Base-by-base conservation (phyloP, 2,113 vertebrate genomes). In the Planiliza haematocheilus region DNA sequence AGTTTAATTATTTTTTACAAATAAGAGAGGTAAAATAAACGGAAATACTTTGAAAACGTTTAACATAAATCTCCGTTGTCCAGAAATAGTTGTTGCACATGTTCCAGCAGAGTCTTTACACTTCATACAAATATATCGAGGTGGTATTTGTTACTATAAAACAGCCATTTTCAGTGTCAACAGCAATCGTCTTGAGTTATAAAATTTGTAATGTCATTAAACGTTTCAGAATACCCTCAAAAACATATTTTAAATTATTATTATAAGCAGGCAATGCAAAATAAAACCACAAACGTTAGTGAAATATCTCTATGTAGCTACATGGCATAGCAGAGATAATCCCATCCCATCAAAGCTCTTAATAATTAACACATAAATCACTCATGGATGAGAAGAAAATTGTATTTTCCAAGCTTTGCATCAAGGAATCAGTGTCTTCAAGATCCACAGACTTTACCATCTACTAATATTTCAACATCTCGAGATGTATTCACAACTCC, bases 401-500 rank as follows among this genome's bases (percentile, higher is more conserved):
- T 51, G 21, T 24, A 18, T 18, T 43, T 59, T 45, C 49, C 11
- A 41, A 65, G 49, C 10, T 62, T 17, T 38, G 43, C 74, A 52
- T 21, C 46, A 77, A 66, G 42, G 37, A 78, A 34, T 34, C 49
- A 45, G 30, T 69, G 13, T 55, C 56, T 10, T 73, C 51, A 82
- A 74, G 78, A 63, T 81, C 38, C 20, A n/a, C 74, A 67, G 51
- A 55, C 24, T 79, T 49, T 67, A 21, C 21, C 42, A 24, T 21
- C 16, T 43, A 7, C 52, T 36, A 43, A 52, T 53, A 39, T 57
- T 45, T 39, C 48, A 56, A 12, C 56, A 0, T 17, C 3, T 67
- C 81, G 75, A 70, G 83, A 76, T 52, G 37, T 76, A 75, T 83
- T 30, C 34, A 38, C 52, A 30, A 36, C 76, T 68, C 38, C 34